These are phyloP conservation scores for Athene noctua DNA, from an alignment of 2,113 vertebrate genomes.

Conservation along the genomic window DNA sequence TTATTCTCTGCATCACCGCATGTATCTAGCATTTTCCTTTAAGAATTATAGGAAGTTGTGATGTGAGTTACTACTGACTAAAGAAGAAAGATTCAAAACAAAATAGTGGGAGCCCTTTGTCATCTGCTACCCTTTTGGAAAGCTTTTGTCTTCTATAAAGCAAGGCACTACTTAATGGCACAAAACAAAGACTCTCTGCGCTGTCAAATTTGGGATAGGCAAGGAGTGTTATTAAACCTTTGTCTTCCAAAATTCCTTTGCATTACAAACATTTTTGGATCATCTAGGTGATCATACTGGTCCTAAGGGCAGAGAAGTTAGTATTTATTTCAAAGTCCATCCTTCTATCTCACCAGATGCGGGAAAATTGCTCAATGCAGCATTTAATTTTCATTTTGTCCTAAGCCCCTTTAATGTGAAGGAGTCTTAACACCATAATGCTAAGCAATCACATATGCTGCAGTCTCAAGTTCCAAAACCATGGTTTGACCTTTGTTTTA, in stretches of 20 bases:
- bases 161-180: background rate
- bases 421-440: background rate
- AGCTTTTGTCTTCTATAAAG: background rate
- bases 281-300: background rate
- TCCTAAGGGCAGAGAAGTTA: background rate
- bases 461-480: background rate
- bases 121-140: background rate
- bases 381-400: background rate
- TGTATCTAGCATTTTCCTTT: constrained; percentile 94
- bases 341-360: background rate
- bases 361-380: background rate
- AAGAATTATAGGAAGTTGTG: background rate
- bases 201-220: background rate
- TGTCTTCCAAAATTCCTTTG: background rate
- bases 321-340: background rate
- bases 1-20: constrained; percentile 94
- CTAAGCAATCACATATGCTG: background rate
- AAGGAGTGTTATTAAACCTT: background rate
- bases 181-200: background rate
- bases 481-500: background rate
- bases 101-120: background rate
- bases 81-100: background rate
- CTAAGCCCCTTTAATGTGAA: background rate
- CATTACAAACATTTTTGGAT: background rate
- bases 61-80: background rate